Evolutionary conservation across 2,113 vertebrate species (phyloP), one percentile per base, ranked within the genome.

Genomic region (Odontesthes bonariensis): DNA sequence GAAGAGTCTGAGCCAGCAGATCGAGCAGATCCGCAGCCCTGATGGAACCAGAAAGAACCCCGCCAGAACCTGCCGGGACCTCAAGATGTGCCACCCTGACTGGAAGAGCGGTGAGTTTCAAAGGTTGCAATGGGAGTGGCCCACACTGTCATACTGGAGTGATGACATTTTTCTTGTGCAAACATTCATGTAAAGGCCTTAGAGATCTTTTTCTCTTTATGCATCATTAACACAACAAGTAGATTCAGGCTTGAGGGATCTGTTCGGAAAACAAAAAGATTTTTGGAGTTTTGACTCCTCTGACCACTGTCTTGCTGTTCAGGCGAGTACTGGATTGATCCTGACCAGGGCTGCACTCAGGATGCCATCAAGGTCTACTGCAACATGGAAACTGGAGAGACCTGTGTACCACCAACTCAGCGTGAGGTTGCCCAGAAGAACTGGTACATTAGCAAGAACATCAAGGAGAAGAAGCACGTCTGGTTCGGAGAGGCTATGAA

Each of bases 301-400:
- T 82, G 47, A 82, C 4, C 16, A 1, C 57, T 35, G 2, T 44
- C 33, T 23, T 17, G 70, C 19, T 53, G 23, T 68, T 35, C 89
- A 99, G 98, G 96, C 0, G 94, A 98, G 87, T 99, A 99, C 95
- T 99, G 96, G 96, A 99, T 99, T 22, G 98, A 99, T 91, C 98
- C 98, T 84, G 98, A 99, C 95, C 97, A 99, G 94, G 98, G 98
- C 90, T 97, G 97, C 95, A 96, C 92, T 92, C 95, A 97, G 92
- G 97, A 99, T 0, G 95, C 97, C 95, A 98, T 99, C 94, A 96
- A 99, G 91, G 98, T 99, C 80, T 98, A 95, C 95, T 99, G 98
- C 83, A 97, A 99, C 95, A 95, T 99, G 98, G 98, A 98, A 77
- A 99, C 96, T 0, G 98, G 98, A 0, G 95, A 96, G 94, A 98